These are phyloP conservation scores for Cygnus atratus DNA, from an alignment of 2,113 vertebrate genomes.

Conservation along the genomic window DNA sequence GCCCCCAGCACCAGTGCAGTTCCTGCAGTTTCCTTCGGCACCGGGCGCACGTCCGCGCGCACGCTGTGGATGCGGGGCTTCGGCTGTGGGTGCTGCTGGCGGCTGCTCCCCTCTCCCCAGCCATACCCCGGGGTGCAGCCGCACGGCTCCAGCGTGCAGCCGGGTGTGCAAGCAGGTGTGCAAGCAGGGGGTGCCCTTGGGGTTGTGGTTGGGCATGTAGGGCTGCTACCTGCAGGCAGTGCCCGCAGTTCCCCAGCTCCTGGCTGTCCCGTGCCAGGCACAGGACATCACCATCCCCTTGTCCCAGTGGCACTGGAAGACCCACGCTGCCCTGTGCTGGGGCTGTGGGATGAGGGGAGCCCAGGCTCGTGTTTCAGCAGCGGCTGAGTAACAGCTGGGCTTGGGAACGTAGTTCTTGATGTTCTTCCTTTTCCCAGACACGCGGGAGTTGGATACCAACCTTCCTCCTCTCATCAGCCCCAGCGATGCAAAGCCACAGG, in stretches of 20 bases:
- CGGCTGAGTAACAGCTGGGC: background rate
- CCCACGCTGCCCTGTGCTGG: too few species aligned
- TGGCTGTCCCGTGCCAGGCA: too few species aligned
- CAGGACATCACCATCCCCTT: too few species aligned
- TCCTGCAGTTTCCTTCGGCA: accelerated
- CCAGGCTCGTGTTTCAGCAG: accelerated
- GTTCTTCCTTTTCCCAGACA: accelerated
- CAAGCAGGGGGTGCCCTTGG: background rate
- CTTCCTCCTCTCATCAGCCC: background rate
- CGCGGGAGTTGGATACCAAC: accelerated
- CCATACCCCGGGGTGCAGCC: background rate
- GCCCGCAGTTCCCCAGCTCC: too few species aligned
- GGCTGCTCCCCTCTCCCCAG: background rate
- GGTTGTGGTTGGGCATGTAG: background rate
- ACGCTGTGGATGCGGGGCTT: background rate
- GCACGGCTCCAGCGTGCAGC: background rate
- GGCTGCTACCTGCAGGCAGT: too few species aligned
- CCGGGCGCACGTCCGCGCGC: accelerated
- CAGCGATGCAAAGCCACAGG: background rate
- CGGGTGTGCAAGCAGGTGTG: background rate
- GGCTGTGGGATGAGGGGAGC: accelerated
- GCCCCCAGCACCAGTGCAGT: background rate
- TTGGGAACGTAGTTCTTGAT: background rate
- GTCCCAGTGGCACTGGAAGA: too few species aligned
- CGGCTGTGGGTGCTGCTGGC: background rate